Conservation (phyloP, 2,888 invertebrate genomes). For the Rhagonycha lutea region DNA sequence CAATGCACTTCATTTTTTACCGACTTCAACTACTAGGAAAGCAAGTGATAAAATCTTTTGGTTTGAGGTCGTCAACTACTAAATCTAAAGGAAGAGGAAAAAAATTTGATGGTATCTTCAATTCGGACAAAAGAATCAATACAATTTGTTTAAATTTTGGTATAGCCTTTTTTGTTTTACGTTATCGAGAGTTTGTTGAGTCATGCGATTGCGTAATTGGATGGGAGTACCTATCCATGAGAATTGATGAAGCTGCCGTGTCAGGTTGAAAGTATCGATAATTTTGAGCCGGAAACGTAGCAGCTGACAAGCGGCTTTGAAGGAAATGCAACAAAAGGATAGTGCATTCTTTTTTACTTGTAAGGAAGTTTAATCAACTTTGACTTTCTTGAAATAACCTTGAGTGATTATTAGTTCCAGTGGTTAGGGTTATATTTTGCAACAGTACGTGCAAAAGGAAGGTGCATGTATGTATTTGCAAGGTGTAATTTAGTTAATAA, state of each 20-base stretch:
- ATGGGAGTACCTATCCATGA: background rate
- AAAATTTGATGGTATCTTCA: background rate
- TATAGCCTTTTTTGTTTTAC: background rate
- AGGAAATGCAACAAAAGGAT: background rate
- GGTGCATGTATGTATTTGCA: background rate
- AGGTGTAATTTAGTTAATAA: slow-evolving; percentile 1
- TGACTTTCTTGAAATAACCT: background rate
- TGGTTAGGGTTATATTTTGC: background rate
- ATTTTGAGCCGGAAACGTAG: background rate
- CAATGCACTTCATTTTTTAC: background rate
- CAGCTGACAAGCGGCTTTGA: background rate
- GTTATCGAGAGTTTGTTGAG: background rate
- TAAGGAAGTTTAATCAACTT: slow-evolving; percentile 1
- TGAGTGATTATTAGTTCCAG: background rate
- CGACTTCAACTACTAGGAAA: background rate
- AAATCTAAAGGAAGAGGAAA: background rate
- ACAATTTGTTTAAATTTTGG: background rate
- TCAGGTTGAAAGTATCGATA: background rate
- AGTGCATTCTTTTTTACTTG: background rate
- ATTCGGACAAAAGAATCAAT: background rate
- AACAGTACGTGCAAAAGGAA: background rate
- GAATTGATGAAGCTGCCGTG: background rate
- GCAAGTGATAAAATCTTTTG: background rate
- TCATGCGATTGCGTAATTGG: background rate
- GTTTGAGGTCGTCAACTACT: background rate